phyloP scores from a whole-genome alignment of 2,888 invertebrate genomes.

The Ochropleura leucogaster region DNA sequence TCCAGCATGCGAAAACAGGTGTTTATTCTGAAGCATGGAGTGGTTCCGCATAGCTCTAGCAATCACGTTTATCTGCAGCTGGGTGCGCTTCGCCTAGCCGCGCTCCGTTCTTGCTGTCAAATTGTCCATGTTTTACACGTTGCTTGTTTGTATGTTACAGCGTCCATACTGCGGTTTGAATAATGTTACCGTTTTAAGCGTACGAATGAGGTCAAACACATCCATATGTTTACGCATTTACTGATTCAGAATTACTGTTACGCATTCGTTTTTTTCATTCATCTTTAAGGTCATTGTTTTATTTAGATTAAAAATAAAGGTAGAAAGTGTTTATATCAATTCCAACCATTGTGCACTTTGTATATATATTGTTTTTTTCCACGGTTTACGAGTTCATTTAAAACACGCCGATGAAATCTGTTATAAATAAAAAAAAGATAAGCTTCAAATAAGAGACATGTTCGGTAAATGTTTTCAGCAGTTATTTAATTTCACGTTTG shows the following conservation, averaged over 20 bases:
- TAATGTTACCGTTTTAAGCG: conserved; percentile 37
- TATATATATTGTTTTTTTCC: conserved; percentile 9
- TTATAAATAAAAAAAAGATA: conserved; percentile 45
- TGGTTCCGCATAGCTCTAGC: conserved; percentile 64
- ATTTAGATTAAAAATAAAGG: conserved; percentile 38
- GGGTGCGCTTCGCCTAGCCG: conserved; percentile 52
- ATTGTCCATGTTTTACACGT: conserved; percentile 66
- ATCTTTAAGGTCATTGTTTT: conserved; percentile 16
- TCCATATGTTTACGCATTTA: conserved; percentile 20
- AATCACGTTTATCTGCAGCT: conserved; percentile 71
- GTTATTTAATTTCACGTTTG: conserved; percentile 80
- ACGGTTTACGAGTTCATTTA: conserved; percentile 14
- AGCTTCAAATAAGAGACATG: conserved; percentile 56
- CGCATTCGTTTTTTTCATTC: conserved; percentile 27
- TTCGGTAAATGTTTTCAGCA: conserved; percentile 71
- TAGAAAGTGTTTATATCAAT: conserved; percentile 18
- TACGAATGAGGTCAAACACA: conserved; percentile 30
- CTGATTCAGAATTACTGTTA: not conserved
- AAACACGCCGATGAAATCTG: conserved; percentile 28
- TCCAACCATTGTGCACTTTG: conserved; percentile 24
- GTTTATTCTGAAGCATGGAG: conserved; percentile 53
- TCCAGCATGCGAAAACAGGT: conserved; percentile 54
- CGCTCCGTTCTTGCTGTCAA: conserved; percentile 64
- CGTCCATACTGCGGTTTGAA: conserved; percentile 52
- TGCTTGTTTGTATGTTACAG: conserved; percentile 49